phyloP scores from a whole-genome alignment of 37 sponge, comb jelly and placozoan species.

The Ephydatia muelleri region DNA sequence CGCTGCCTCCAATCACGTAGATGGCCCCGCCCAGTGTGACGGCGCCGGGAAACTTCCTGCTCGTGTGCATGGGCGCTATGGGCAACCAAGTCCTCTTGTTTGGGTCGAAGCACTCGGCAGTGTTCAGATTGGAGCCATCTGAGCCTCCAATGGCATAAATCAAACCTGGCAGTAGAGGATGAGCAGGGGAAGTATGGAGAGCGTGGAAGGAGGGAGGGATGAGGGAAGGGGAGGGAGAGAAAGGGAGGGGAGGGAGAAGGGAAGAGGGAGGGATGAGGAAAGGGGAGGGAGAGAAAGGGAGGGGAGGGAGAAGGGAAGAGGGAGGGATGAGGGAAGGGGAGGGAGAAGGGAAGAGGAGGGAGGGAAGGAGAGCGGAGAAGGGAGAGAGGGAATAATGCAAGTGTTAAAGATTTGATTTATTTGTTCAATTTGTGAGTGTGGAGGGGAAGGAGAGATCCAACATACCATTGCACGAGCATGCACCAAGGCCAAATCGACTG shows the following conservation, averaged over 20 bases:
- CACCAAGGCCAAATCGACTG: conserved; percentile 56
- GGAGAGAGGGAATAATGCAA: too few species aligned
- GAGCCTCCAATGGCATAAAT: conserved; percentile 71
- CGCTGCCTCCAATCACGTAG: conserved; percentile 55
- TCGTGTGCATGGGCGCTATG: conserved; percentile 39
- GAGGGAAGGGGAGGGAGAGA: background rate
- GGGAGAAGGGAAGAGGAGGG: background rate
- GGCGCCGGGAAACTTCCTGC: conserved; percentile 64
- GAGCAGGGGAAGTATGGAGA: background rate
- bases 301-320: background rate
- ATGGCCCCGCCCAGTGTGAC: conserved; percentile 28
- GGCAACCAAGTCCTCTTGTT: conserved; percentile 39
- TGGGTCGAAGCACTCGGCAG: conserved; percentile 62
- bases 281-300: background rate
- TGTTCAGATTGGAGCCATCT: conserved; percentile 55
- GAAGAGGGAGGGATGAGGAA: background rate
- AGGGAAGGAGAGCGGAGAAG: too few species aligned
- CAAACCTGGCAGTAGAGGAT: conserved; percentile 34
- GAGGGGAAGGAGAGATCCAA: background rate
- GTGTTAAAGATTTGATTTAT: too few species aligned
- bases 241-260: background rate
- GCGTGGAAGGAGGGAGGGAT: background rate
- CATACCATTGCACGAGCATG: conserved; percentile 30
- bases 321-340: background rate
- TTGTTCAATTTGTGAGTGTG: too few species aligned